Percentiles rank a stretch among this genome's conserved stretches.
phyloP scores from a whole-genome alignment of 2,797 vertebrate genomes.

The Onychomys leucogaster region DNA sequence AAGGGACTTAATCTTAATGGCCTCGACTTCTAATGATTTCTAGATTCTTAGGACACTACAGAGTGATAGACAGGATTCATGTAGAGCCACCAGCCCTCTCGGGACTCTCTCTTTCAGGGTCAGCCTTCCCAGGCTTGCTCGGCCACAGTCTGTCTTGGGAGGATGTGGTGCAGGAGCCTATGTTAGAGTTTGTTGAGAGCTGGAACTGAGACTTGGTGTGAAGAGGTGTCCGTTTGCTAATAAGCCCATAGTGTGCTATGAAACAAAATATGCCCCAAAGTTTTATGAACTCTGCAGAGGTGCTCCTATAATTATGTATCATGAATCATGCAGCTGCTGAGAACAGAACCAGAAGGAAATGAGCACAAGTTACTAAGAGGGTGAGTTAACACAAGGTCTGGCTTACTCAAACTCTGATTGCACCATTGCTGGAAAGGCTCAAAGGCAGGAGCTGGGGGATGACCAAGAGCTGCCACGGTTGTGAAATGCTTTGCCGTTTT shows the following conservation, averaged over 20 bases:
- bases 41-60: not conserved
- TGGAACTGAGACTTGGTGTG: not conserved
- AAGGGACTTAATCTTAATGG: not conserved
- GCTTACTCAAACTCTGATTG: not conserved
- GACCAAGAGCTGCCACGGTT: not conserved
- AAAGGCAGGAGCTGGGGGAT: not conserved
- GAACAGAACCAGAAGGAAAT: not conserved
- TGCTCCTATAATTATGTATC: not conserved
- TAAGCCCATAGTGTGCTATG: not conserved
- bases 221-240: not conserved
- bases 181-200: not conserved
- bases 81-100: not conserved
- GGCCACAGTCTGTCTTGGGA: not conserved
- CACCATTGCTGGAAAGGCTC: not conserved
- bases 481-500: not conserved
- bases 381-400: not conserved
- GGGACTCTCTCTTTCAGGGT: not conserved
- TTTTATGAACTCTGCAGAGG: not conserved
- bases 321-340: not conserved
- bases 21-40: not conserved
- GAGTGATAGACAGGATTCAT: not conserved
- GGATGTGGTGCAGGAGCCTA: not conserved
- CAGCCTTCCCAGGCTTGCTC: not conserved
- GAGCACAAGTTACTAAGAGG: not conserved
- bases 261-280: not conserved